These are phyloP conservation scores for Sarcophaga rosellei DNA, from an alignment of 2,888 invertebrate species.

Conservation along the genomic window DNA sequence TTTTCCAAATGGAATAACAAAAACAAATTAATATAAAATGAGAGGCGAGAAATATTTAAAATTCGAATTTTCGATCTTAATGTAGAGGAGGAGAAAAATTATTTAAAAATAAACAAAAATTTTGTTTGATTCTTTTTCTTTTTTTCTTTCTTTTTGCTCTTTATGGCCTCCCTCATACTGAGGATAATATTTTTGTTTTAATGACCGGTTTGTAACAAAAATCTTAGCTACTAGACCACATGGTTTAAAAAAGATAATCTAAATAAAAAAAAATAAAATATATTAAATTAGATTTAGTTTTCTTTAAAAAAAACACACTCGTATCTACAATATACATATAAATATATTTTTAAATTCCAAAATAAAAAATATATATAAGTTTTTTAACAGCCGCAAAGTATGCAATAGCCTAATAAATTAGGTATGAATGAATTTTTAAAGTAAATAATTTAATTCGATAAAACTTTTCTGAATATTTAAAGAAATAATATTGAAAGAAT, in stretches of 20 bases:
- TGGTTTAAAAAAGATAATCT: not conserved
- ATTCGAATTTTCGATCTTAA: conserved; percentile 38
- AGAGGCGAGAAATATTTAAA: conserved; percentile 37
- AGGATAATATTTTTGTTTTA: conserved; percentile 24
- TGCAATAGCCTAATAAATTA: no score
- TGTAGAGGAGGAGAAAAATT: conserved; percentile 39
- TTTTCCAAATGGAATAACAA: conserved; percentile 47
- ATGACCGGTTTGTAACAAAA: not conserved
- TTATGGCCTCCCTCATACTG: conserved; percentile 31
- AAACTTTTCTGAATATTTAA: not conserved
- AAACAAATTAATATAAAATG: conserved; percentile 10
- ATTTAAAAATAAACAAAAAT: conserved; percentile 57
- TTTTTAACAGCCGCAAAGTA: no score
- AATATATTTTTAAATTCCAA: not conserved
- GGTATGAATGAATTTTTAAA: not conserved
- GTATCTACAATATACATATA: not conserved
- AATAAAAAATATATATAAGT: no score
- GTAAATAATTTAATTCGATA: not conserved
- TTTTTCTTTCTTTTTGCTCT: conserved; percentile 7
- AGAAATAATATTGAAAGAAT: no score
- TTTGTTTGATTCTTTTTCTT: conserved; percentile 26
- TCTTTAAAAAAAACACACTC: no score
- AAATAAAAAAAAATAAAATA: no score
- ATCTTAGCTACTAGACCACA: not conserved
- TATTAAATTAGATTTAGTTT: no score